phyloP scores from a whole-genome alignment of 2,797 vertebrate genomes.

The Pipistrellus pygmaeus region DNA sequence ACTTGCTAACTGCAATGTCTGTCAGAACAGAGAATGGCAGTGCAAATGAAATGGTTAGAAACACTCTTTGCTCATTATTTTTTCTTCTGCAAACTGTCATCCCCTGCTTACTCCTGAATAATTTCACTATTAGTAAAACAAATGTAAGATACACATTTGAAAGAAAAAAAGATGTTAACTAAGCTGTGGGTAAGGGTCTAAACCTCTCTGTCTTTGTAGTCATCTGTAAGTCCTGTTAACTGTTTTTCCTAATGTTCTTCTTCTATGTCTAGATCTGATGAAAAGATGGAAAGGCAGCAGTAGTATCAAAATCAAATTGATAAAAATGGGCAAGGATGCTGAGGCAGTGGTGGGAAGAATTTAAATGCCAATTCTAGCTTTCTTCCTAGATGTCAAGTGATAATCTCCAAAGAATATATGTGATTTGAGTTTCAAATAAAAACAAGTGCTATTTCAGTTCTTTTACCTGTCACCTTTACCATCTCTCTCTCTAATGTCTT shows the following conservation, averaged over 20 bases:
- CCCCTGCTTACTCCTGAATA: not conserved
- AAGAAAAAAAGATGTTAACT: not conserved
- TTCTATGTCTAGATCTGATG: not conserved
- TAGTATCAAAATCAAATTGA: not conserved
- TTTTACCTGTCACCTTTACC: not conserved
- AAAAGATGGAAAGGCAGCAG: not conserved
- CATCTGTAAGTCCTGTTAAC: not conserved
- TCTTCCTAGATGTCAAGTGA: not conserved
- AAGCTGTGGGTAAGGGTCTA: not conserved
- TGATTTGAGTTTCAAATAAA: not conserved
- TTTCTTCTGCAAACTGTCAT: not conserved
- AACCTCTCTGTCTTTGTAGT: not conserved
- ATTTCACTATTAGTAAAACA: conserved; percentile 13
- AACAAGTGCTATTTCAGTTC: not conserved
- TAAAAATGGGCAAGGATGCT: not conserved
- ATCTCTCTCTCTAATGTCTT: not conserved
- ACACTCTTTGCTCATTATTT: not conserved
- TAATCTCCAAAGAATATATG: not conserved
- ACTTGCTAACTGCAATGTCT: not conserved
- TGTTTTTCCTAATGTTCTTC: not conserved
- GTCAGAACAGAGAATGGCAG: not conserved
- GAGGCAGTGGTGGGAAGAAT: not conserved
- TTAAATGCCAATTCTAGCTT: not conserved
- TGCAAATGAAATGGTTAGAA: not conserved
- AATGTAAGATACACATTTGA: not conserved